Percentiles rank a stretch among this genome's conserved stretches.
These are phyloP conservation scores for Drosophila mercatorum DNA, from an alignment of 2,888 invertebrate genomes.

Conservation along the genomic window DNA sequence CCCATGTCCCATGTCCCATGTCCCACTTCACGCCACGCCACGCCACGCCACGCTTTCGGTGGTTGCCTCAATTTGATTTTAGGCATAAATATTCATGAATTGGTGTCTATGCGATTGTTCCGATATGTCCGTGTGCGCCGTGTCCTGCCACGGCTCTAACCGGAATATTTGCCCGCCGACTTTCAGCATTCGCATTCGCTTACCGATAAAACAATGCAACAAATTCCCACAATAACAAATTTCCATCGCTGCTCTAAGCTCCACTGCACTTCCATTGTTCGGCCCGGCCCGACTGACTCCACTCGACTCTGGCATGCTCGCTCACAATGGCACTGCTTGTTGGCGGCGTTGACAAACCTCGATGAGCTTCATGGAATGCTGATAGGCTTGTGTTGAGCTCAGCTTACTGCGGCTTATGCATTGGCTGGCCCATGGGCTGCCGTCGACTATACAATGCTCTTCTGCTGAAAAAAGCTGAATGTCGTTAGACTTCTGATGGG, in stretches of 20 bases:
- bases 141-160: constrained; percentile 11
- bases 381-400: no score
- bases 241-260: constrained; percentile 33
- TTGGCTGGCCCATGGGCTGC: background rate
- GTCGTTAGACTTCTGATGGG: no score
- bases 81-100: constrained; percentile 61
- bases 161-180: constrained; percentile 20
- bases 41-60: constrained; percentile 5
- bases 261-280: constrained; percentile 34
- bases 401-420: no score
- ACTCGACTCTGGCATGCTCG: background rate
- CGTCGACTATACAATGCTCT: no score
- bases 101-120: constrained; percentile 44
- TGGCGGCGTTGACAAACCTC: no score
- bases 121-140: constrained; percentile 24
- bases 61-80: constrained; percentile 56
- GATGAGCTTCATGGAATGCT: no score
- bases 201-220: constrained; percentile 45
- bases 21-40: background rate
- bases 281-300: background rate
- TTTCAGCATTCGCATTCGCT: constrained; percentile 15
- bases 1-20: background rate
- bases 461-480: no score
- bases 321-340: background rate
- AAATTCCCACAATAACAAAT: constrained; percentile 39